Conservation (phyloP, 2,113 vertebrate genomes). For the Passer montanus region DNA sequence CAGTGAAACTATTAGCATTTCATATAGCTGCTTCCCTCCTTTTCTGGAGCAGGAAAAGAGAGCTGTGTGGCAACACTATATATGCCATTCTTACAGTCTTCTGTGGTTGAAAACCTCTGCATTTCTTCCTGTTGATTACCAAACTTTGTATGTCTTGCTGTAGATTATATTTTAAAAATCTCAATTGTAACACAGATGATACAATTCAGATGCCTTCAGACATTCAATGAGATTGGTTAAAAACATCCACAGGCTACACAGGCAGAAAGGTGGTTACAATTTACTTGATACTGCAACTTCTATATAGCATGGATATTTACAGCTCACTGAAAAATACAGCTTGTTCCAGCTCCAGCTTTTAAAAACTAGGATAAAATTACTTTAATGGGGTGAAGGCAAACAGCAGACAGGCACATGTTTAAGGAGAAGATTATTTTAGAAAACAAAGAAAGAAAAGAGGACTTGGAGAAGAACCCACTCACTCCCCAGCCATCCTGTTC, state of each 20-base stretch:
- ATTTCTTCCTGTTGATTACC: neutral
- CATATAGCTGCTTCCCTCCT: neutral
- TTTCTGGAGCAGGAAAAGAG: neutral
- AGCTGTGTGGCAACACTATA: neutral
- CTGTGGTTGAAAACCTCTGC: neutral
- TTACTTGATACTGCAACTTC: neutral
- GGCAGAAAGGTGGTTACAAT: neutral
- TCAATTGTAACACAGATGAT: neutral
- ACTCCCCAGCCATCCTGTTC: neutral
- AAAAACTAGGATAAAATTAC: neutral
- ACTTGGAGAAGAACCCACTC: neutral
- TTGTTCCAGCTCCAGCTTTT: neutral
- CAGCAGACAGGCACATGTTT: neutral
- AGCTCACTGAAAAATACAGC: neutral
- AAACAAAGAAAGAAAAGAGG: neutral
- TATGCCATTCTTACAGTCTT: neutral
- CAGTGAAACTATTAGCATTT: conserved; percentile 38
- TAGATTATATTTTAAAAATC: neutral
- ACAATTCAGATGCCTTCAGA: neutral
- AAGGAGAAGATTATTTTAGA: neutral
- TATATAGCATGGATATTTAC: neutral
- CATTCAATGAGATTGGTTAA: neutral
- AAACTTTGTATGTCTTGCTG: neutral
- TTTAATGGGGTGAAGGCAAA: neutral
- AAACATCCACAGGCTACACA: neutral